These are phyloP conservation scores for Pheosia tremula DNA, from an alignment of 2,888 invertebrate species.

Conservation along the genomic window DNA sequence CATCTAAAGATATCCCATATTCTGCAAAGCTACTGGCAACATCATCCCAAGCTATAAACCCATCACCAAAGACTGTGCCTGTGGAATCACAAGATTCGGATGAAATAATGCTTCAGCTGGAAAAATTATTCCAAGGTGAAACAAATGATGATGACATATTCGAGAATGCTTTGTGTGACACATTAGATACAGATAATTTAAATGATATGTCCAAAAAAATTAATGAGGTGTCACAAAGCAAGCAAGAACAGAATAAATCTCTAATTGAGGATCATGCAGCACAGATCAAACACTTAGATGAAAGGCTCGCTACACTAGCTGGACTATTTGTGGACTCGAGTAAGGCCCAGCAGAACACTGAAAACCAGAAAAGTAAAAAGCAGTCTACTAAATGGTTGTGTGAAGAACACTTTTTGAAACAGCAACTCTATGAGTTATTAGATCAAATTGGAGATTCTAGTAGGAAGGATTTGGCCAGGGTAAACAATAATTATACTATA, in stretches of 20 bases:
- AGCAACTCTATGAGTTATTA: slow-evolving; percentile 64
- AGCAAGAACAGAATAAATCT: slow-evolving; percentile 31
- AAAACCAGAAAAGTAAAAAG: slow-evolving; percentile 42
- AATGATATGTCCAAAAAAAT: slow-evolving; percentile 40
- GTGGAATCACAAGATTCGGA: slow-evolving; percentile 61
- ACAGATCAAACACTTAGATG: slow-evolving; percentile 67
- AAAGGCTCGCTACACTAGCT: slow-evolving; percentile 62
- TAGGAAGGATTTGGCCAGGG: slow-evolving; percentile 38
- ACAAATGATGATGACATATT: slow-evolving; percentile 75
- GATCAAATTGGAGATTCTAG: slow-evolving; percentile 72
- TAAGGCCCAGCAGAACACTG: slow-evolving; percentile 40
- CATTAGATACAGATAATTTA: slow-evolving; percentile 37
- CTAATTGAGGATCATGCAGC: slow-evolving; percentile 57
- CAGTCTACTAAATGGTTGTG: slow-evolving; percentile 72
- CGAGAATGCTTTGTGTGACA: slow-evolving; percentile 60
- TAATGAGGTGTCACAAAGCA: slow-evolving; percentile 30
- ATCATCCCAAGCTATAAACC: slow-evolving; percentile 16
- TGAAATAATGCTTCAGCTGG: slow-evolving; percentile 70
- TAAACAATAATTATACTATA: not conserved
- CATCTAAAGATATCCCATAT: slow-evolving; percentile 17
- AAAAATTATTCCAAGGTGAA: slow-evolving; percentile 73
- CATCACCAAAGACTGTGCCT: slow-evolving; percentile 28
- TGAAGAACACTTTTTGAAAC: slow-evolving; percentile 75
- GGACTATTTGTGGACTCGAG: slow-evolving; percentile 54
- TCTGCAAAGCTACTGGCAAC: slow-evolving; percentile 15